Base-by-base conservation (phyloP, 1,140 invertebrate species). In the Saxidomus purpurata region DNA sequence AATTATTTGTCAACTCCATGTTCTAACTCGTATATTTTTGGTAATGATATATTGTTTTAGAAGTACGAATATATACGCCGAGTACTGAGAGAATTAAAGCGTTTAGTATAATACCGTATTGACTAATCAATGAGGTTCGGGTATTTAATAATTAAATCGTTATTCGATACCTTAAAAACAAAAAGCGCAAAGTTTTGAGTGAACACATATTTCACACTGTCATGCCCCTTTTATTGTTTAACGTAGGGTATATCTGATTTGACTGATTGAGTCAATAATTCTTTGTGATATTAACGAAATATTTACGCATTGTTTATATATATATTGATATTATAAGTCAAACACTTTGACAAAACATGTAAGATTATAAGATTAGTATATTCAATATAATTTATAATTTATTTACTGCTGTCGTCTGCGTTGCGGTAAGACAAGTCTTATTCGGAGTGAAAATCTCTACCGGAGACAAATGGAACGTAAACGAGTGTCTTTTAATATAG, bases 401-500 rank as follows among this genome's bases (percentile, higher is more conserved):
- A 43, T 8, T 43, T 8, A 43, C 43, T 43, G 43, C 15, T 43
- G 43, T 43, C 15, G 43, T 43, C 43, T 15, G 43, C 15, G 4
- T 43, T 43, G 43, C 15, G 15, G 15, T 8, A 4, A 43, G 43
- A 43, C 43, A 43, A n/a, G n/a, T n/a, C n/a, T n/a, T n/a, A n/a
- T n/a, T n/a, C n/a, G n/a, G n/a, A n/a, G n/a, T n/a, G n/a, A n/a
- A n/a, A n/a, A n/a, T n/a, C n/a, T n/a, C n/a, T n/a, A n/a, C n/a
- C 15, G 43, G 43, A 43, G 43, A 43, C 25, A 36, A 3, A 79
- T 79, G 86, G 74, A 79, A 34, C 49, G 63, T n/a, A 80, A 79
- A 40, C 15, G 47, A 88, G 86, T 88, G 28, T 67, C 34, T 52
- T 88, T 88, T 38, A 88, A 88, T 52, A 43, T 88, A 34, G 31